These are phyloP conservation scores for Scleropages formosus DNA, from an alignment of 2,797 vertebrate genomes.

Conservation along the genomic window DNA sequence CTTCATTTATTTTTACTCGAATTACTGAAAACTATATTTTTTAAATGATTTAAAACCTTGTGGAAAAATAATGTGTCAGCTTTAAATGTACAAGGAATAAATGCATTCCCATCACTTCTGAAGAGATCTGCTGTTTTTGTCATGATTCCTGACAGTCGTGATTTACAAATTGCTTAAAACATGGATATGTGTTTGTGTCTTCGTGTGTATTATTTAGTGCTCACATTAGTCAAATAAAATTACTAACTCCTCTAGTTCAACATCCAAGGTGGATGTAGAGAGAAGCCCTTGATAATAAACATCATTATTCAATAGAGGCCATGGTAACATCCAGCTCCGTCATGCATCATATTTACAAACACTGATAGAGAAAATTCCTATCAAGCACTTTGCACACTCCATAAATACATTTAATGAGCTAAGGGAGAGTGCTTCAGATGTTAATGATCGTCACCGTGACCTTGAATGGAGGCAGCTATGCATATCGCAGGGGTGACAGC, in stretches of 20 bases:
- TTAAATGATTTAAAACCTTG: too few species aligned
- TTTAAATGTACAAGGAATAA: too few species aligned
- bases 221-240: neutral
- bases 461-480: slow-evolving; percentile 29
- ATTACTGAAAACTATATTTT: too few species aligned
- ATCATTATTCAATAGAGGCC: neutral
- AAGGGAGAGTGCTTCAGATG: slow-evolving; percentile 27
- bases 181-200: too few species aligned
- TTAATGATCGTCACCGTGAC: slow-evolving; percentile 35
- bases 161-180: too few species aligned
- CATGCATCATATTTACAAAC: slow-evolving; percentile 28
- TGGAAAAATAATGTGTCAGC: too few species aligned
- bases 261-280: neutral
- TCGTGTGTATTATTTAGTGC: too few species aligned
- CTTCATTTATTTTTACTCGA: too few species aligned
- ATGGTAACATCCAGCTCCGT: neutral
- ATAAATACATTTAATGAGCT: slow-evolving; percentile 29
- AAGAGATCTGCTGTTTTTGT: too few species aligned
- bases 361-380: slow-evolving; percentile 8
- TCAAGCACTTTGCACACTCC: slow-evolving; percentile 23
- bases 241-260: neutral
- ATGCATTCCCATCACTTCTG: too few species aligned
- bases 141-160: too few species aligned
- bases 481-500: neutral
- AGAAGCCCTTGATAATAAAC: slow-evolving; percentile 3